Base-by-base conservation (phyloP, 2,797 vertebrate genomes). In the Varecia variegata region DNA sequence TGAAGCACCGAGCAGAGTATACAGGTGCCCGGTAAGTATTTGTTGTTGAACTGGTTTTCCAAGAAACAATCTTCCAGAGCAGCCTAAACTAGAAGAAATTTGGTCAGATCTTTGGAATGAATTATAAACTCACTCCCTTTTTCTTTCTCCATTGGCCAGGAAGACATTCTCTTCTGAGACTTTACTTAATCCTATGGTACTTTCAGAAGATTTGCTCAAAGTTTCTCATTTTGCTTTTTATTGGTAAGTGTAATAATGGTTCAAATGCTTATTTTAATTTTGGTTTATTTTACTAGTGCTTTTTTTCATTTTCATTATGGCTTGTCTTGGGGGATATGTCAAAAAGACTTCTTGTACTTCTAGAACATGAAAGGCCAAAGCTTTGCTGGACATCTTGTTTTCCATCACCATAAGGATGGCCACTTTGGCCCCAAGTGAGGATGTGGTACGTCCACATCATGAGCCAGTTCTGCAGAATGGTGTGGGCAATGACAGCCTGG, bases 221-320 rank as follows among this genome's bases (percentile, higher is more conserved):
- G 62, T 85, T 62, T 96, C 85, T 54, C 50, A 71, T 25, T 45
- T 67, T 35, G 32, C 62, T 67, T 67, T 35, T 67, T 17, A 67
- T n/a, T 67, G 21, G 74, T 91, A 91, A 90, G 15, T 62, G n/a
- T 83, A 84, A 58, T 95, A 96, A 96, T 95, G 43, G n/a, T 83
- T 50, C 14, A 97, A 96, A 84, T 88, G 91, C 70, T 87, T 97
- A 90, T 96, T 98, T 97, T 95, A 98, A 97, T 97, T 98, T 98
- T 88, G 62, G n/a, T 60, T 87, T 27, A 54, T 96, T 97, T 97
- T 98, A 90, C 70, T 96, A 88, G 62, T 95, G 56, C 97, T 54
- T 70, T 90, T 30, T 80, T 58, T 86, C 80, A 82, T 96, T 95
- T 95, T 95, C 96, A 68, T 91, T 95, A 97, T 96, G 74, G 95